Percentiles rank a stretch among this genome's conserved stretches.
phyloP scores from a whole-genome alignment of 2,113 vertebrate species.

The Colaptes auratus region DNA sequence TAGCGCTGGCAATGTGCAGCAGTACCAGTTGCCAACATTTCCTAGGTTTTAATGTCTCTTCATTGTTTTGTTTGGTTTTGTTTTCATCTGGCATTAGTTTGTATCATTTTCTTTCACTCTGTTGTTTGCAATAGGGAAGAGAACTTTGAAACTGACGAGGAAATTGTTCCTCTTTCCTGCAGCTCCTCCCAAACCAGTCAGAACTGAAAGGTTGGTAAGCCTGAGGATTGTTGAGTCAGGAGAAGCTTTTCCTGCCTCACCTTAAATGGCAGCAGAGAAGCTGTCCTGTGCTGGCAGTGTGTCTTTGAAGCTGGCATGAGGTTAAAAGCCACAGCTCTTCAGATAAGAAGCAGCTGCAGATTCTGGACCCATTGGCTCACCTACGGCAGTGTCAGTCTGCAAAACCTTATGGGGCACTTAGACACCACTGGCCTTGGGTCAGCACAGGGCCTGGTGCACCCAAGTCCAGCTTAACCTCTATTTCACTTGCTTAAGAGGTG shows the following conservation, averaged over 20 bases:
- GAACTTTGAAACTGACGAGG: neutral
- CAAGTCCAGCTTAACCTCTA: constrained; percentile 7
- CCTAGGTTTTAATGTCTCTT: neutral
- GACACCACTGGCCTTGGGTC: neutral
- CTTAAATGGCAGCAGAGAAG: constrained; percentile 58
- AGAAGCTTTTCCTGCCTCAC: constrained; percentile 41
- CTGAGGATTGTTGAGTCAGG: neutral
- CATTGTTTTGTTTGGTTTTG: neutral
- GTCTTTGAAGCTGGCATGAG: constrained; percentile 72
- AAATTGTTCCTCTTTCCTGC: neutral
- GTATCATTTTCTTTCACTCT: constrained; percentile 7
- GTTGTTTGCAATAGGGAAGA: neutral
- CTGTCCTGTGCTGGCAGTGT: constrained; percentile 5
- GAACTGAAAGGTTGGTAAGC: neutral
- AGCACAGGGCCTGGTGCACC: neutral
- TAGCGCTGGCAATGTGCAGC: neutral
- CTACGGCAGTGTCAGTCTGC: neutral
- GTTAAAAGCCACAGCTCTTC: constrained; percentile 23
- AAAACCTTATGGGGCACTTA: neutral
- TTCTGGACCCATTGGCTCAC: constrained; percentile 8
- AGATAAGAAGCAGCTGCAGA: constrained; percentile 47
- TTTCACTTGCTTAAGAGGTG: neutral
- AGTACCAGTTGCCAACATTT: neutral
- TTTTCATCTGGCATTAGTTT: neutral
- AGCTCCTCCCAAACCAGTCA: neutral